phyloP scores from a whole-genome alignment of 1,140 invertebrate species.

The Magallana gigas region DNA sequence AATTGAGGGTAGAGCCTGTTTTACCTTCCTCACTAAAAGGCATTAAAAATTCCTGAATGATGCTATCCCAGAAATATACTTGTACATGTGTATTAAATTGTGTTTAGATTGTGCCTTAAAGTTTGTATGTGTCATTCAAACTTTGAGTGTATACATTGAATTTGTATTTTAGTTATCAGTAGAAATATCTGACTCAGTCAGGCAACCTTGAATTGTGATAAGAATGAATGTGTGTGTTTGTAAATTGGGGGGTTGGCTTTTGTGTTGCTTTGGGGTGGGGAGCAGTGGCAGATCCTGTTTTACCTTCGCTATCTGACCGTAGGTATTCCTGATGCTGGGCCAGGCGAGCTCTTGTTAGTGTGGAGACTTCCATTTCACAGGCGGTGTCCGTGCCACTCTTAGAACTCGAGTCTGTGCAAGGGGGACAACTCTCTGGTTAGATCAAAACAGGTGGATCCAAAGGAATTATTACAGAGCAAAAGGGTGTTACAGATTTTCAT shows the following conservation, averaged over 20 bases:
- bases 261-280: too few species aligned
- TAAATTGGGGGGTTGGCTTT: too few species aligned
- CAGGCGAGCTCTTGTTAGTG: not conserved
- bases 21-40: not conserved
- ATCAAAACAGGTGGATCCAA: slow-evolving; percentile 5
- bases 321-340: not conserved
- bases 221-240: too few species aligned
- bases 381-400: slow-evolving; percentile 15
- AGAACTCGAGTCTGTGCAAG: slow-evolving; percentile 27
- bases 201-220: too few species aligned
- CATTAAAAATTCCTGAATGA: too few species aligned
- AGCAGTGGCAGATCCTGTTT: not conserved
- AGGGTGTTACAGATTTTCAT: not conserved
- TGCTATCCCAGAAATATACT: too few species aligned
- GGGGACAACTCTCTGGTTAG: slow-evolving; percentile 31
- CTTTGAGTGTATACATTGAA: too few species aligned
- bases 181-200: too few species aligned
- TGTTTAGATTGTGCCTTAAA: too few species aligned
- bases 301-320: slow-evolving; percentile 21
- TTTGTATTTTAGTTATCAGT: too few species aligned
- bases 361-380: not conserved
- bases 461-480: not conserved
- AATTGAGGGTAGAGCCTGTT: not conserved
- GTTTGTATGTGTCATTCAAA: too few species aligned
- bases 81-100: too few species aligned